phyloP scores from a whole-genome alignment of 2,113 vertebrate species.

The Phoenicopterus ruber region DNA sequence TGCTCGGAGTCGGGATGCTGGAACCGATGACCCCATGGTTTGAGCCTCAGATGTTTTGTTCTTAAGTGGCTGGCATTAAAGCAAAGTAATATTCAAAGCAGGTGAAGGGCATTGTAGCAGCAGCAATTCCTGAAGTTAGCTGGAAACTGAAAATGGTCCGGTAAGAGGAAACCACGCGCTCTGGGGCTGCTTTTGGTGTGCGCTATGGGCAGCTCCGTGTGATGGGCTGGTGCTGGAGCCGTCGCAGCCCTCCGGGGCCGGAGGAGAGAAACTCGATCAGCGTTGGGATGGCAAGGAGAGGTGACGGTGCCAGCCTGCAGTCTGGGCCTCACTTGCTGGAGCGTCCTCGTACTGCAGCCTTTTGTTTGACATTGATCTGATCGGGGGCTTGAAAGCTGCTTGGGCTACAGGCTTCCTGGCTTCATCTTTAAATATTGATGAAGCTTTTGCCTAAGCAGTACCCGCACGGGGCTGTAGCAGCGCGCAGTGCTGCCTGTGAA shows the following conservation, averaged over 20 bases:
- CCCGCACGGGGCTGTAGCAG: background rate
- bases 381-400: background rate
- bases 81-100: background rate
- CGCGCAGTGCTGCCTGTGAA: accelerated
- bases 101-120: background rate
- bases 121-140: background rate
- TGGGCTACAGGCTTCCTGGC: background rate
- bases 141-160: background rate
- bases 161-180: background rate
- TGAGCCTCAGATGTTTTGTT: background rate
- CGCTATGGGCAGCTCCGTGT: background rate
- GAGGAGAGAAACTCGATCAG: background rate
- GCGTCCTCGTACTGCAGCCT: background rate
- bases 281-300: background rate
- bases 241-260: accelerated
- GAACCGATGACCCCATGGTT: background rate
- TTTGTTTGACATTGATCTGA: slow-evolving; percentile 14
- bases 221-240: background rate
- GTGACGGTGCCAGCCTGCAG: background rate
- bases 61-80: background rate
- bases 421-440: slow-evolving; percentile 21
- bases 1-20: background rate
- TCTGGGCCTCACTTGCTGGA: background rate
- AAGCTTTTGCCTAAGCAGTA: background rate
- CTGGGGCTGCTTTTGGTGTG: background rate